Evolutionary conservation across 1,140 invertebrate species (phyloP), one percentile per base, ranked within the genome.

Genomic region (Micrasema longulum): DNA sequence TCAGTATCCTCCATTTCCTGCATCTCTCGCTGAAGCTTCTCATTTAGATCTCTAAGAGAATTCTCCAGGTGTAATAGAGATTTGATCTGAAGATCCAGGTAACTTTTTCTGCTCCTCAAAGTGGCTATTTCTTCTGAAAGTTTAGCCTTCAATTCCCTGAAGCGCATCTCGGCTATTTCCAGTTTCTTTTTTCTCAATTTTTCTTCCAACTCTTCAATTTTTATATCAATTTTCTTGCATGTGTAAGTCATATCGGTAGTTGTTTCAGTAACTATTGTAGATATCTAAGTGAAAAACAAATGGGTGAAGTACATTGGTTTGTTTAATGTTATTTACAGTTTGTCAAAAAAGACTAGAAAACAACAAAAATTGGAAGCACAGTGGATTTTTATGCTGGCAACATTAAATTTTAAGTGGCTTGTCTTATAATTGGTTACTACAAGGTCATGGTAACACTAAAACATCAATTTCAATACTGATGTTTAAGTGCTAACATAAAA

Each of bases 1-100:
- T 68, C 65, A 18, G 48, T 55, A 1, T 55, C 48, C 16, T 68
- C 65, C 65, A 55, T 68, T 12, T 43, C 23, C n/a, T 68, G 35
- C 7, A 68, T 1, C 38, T 53, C 45, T 18, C 43, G 26, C 0
- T 31, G 36, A 11, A 53, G 22, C 26, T 68, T 50, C 60, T 69
- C 67, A 48, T 23, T 62, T 0, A 60, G 22, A 1, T 69, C 67
- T 47, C 20, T 48, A 14, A 38, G 41, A 18, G 41, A 41, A 35
- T 31, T 45, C 7, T 69, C 67, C 6, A 69, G 45, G 50, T 66
- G 45, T 52, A 20, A 36, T 20, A 50, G 16, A 11, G 48, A n/a
- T 35, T 31, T 45, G 11, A 66, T 36, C 38, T 52, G 45, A 50
- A 66, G 45, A 66, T 66, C 64, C 3, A 64, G 60, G 10, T 36